phyloP scores from a whole-genome alignment of 2,797 vertebrate species.

The Anguilla anguilla region DNA sequence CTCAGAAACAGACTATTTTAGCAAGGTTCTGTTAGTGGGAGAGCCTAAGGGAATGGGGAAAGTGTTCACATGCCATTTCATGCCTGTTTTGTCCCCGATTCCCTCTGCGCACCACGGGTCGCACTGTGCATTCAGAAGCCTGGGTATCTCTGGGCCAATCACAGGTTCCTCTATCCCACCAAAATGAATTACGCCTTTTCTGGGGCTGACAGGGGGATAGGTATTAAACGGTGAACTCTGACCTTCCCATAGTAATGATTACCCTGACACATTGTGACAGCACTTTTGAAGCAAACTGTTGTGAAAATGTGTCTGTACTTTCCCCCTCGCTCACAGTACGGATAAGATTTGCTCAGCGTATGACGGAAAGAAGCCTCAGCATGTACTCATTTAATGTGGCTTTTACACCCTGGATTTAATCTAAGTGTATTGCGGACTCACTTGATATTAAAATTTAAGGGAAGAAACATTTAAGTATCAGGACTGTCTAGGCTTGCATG shows the following conservation, averaged over 20 bases:
- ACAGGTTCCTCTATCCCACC: neutral
- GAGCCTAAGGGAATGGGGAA: neutral
- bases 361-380: neutral
- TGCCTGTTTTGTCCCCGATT: neutral
- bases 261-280: neutral
- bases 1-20: neutral
- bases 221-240: constrained; percentile 2
- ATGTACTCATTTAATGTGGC: neutral
- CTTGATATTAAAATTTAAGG: neutral
- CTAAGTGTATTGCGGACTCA: neutral
- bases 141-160: neutral
- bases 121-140: neutral
- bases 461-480: neutral
- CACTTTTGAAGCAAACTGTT: neutral
- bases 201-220: neutral
- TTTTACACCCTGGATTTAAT: neutral
- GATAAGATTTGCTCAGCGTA: neutral
- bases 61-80: constrained; percentile 15
- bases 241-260: neutral
- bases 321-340: neutral
- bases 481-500: neutral
- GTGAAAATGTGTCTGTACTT: neutral
- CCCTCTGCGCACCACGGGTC: neutral
- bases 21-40: neutral
- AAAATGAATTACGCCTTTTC: neutral